Evolutionary conservation across 2,113 vertebrate genomes (phyloP).

Genomic region (Benitochromis conjunctus): DNA sequence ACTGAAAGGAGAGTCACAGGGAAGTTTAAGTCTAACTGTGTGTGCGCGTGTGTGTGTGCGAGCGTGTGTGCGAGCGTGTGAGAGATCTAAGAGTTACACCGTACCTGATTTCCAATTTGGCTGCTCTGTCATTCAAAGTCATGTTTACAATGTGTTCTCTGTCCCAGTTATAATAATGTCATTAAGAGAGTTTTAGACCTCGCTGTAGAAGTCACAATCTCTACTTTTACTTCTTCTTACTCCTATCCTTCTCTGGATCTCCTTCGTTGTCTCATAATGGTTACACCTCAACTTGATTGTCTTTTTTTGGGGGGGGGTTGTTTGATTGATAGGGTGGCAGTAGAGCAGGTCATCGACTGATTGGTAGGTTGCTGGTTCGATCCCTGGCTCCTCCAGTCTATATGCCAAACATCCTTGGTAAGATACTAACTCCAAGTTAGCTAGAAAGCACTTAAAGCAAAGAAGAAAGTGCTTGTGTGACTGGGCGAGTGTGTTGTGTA

Average conservation of each 20-base stretch:
- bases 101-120: fast-evolving
- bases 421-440: fast-evolving
- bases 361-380: background rate
- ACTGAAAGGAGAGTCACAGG: background rate
- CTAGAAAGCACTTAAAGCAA: background rate
- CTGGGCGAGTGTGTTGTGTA: background rate
- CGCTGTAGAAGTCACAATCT: background rate
- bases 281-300: too few relatives aligned
- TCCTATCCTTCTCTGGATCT: too few relatives aligned
- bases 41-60: background rate
- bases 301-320: background rate
- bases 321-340: background rate
- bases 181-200: background rate
- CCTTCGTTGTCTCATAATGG: too few relatives aligned
- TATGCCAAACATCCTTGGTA: background rate
- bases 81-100: too few relatives aligned
- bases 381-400: background rate
- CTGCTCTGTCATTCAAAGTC: background rate
- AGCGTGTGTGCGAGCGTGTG: too few relatives aligned
- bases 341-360: background rate
- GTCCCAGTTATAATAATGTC: fast-evolving
- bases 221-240: background rate
- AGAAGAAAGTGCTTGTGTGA: background rate
- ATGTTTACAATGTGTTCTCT: background rate
- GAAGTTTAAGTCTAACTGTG: fast-evolving